Conservation (phyloP, 2,113 vertebrate genomes). For the Protobothrops mucrosquamatus region DNA sequence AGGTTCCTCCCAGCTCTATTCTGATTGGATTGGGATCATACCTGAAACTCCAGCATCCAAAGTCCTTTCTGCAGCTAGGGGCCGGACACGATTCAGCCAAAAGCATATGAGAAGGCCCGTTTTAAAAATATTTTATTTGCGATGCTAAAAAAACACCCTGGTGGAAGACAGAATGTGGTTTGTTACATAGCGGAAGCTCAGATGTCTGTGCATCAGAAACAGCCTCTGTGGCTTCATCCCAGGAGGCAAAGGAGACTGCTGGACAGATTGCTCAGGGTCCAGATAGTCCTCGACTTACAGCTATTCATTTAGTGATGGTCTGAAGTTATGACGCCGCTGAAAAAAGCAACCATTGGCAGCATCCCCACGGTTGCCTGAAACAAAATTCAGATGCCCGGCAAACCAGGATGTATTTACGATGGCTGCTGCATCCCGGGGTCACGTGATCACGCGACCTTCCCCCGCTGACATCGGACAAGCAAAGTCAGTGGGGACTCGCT, state of each 20-base stretch:
- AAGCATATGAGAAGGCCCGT: not conserved
- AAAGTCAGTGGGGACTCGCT: no score
- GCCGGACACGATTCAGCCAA: not conserved
- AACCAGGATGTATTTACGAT: no score
- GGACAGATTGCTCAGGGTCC: no score
- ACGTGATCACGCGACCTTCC: no score
- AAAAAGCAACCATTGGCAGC: no score
- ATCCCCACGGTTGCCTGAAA: no score
- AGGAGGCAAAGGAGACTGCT: not conserved
- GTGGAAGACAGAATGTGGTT: not conserved
- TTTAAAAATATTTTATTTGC: not conserved
- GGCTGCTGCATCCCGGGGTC: no score
- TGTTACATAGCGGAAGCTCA: not conserved
- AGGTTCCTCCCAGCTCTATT: not conserved
- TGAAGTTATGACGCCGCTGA: no score
- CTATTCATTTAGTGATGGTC: no score
- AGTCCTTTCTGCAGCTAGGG: not conserved
- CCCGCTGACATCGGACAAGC: no score
- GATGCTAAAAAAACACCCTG: not conserved
- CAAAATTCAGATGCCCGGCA: no score
- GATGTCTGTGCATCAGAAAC: not conserved
- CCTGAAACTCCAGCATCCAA: not conserved
- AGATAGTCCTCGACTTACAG: no score
- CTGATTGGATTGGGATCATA: not conserved
- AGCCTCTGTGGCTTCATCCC: not conserved